phyloP scores from a whole-genome alignment of 2,888 invertebrate species.

The Cataglyphis livida region DNA sequence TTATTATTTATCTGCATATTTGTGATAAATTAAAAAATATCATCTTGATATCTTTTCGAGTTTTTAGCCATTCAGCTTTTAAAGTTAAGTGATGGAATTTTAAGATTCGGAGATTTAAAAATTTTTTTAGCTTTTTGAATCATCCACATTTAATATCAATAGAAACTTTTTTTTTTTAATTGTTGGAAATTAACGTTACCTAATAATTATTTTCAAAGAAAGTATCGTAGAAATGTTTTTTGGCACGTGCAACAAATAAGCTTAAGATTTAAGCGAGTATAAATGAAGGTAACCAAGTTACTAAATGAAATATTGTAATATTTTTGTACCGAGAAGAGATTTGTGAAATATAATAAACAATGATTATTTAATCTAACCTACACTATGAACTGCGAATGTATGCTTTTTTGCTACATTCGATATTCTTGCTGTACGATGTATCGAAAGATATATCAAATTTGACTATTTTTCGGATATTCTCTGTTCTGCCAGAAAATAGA shows the following conservation, averaged over 20 bases:
- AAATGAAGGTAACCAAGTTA: conserved; percentile 54
- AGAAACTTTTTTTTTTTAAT: not conserved
- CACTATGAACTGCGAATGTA: conserved; percentile 54
- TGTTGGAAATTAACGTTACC: not conserved
- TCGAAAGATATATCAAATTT: not conserved
- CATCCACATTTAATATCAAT: not conserved
- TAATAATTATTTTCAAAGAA: not conserved
- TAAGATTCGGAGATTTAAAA: not conserved
- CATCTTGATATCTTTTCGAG: not conserved
- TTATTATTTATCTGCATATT: not conserved
- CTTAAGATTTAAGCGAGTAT: conserved; percentile 74
- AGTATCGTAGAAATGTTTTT: not conserved
- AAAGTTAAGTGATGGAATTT: not conserved
- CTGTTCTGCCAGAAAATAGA: conserved; percentile 16
- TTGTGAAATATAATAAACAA: conserved; percentile 80
- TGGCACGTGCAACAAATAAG: conserved; percentile 41
- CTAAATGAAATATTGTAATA: conserved; percentile 79
- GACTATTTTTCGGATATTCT: conserved; percentile 47
- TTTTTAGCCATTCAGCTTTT: not conserved
- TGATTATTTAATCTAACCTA: conserved; percentile 69
- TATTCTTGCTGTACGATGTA: not conserved
- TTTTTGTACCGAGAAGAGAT: conserved; percentile 81
- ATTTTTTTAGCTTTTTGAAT: not conserved
- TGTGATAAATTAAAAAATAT: not conserved
- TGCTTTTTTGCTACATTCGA: conserved; percentile 15